Conservation (phyloP, 1,140 invertebrate species). For the Listronotus bonariensis region DNA sequence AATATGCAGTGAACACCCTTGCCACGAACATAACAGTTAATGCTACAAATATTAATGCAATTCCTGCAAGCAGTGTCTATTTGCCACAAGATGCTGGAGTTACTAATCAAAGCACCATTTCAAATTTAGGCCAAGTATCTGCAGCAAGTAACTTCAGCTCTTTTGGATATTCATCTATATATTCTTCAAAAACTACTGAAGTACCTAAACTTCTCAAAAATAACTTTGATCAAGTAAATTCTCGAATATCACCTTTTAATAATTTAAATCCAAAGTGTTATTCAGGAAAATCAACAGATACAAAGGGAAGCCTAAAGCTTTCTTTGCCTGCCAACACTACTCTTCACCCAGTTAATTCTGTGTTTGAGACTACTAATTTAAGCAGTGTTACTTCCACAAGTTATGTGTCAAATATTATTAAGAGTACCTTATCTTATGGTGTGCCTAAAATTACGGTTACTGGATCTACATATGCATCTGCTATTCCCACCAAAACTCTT, state of each 20-base stretch:
- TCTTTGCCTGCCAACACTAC: background rate
- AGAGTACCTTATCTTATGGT: constrained; percentile 21
- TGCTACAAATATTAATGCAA: background rate
- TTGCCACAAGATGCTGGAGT: constrained; percentile 4
- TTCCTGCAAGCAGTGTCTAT: background rate
- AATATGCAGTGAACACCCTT: too few species aligned
- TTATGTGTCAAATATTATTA: constrained; percentile 28
- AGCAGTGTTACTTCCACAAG: constrained; percentile 23
- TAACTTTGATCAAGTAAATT: background rate
- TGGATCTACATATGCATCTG: background rate
- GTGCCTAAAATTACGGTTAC: constrained; percentile 18
- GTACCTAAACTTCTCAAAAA: too few species aligned
- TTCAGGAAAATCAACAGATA: background rate
- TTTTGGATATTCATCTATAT: background rate
- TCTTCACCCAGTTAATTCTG: constrained; percentile 8
- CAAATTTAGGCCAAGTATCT: background rate
- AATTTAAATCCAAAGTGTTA: too few species aligned
- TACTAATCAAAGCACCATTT: background rate
- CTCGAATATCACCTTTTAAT: too few species aligned
- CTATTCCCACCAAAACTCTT: background rate
- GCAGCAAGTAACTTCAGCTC: constrained; percentile 6
- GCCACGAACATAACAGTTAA: background rate
- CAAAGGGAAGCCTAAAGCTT: too few species aligned
- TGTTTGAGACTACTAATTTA: constrained; percentile 24
- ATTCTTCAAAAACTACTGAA: too few species aligned